Evolutionary conservation across 2,888 invertebrate genomes (phyloP), one percentile per base, ranked within the genome.

Genomic region (Tridacna gigas): DNA sequence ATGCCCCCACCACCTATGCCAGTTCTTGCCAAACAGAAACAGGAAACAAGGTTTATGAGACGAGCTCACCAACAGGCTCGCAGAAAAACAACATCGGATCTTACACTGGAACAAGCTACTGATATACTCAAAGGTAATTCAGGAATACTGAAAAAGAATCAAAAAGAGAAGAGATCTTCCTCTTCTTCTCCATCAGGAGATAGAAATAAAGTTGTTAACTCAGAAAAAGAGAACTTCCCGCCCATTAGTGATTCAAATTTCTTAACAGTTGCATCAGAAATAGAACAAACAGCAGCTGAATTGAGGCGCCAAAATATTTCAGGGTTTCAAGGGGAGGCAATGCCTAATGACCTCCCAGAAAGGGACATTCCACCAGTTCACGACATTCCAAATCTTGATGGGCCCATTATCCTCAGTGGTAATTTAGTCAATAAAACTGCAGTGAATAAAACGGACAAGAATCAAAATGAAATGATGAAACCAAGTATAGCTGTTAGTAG

Each of bases 51-150:
- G 45, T 90, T 90, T 67, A 65, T 89, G 69, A 90, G 89, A 79
- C 77, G 89, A 65, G 90, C 90, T 5, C 82, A 83, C 12, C 83
- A 83, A 20, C 87, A 89, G 75, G 77, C 86, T 12, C 83, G 88
- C 25, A 84, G 90, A 69, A 87, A 90, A 73, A 87, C 89, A 5
- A 84, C 90, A 11, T 86, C 91, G 25, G 92, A 92, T 69, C 75
- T 93, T 76, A 92, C 91, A 11, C 79, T 92, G 20, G 91, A 92
- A 77, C 91, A 93, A 79, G 92, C 93, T 13, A 93, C 92, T 77
- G 90, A 90, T 76, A 92, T 93, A 74, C 89, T 93, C 12, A 81
- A 90, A 60, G 93, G 93, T 26, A 92, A 92, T 75, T 93, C 93
- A 13, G 92, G 91, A 28, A 89, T 92, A 63, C 82, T 93, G 25